These are phyloP conservation scores for Bucco capensis DNA, from an alignment of 2,113 vertebrate species.

Conservation along the genomic window DNA sequence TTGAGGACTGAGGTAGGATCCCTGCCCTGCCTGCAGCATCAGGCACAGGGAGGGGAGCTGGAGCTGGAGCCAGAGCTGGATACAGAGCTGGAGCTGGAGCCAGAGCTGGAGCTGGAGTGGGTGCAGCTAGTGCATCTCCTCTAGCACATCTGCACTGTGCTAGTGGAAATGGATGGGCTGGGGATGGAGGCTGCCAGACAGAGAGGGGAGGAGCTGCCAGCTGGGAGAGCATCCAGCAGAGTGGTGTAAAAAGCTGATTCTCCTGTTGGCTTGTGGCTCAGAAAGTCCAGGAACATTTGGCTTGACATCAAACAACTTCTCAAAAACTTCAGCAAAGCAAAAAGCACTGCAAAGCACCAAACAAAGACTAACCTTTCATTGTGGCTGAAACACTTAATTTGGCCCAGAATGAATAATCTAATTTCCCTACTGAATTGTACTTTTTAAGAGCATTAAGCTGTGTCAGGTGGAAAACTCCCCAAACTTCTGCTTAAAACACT, in stretches of 20 bases:
- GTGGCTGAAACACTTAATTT: neutral
- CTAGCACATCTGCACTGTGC: too few species aligned
- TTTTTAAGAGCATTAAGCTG: neutral
- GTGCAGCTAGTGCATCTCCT: too few species aligned
- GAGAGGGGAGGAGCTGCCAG: neutral
- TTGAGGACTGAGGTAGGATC: neutral
- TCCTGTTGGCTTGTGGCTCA: neutral
- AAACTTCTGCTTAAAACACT: neutral
- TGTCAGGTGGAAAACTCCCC: neutral
- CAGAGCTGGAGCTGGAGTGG: neutral
- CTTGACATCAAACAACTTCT: neutral
- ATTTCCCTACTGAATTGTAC: neutral
- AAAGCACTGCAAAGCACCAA: neutral
- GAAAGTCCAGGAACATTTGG: neutral
- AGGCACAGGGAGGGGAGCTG: neutral
- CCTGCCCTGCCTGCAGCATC: fast-evolving
- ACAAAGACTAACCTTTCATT: neutral
- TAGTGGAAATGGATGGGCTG: fast-evolving
- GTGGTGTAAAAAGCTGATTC: neutral
- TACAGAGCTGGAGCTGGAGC: neutral
- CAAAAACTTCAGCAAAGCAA: neutral
- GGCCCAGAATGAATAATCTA: neutral
- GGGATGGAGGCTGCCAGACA: neutral
- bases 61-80: neutral
- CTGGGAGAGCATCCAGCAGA: neutral